A percentile compares a stretch with the other conserved stretches of the same genome.
Conservation (phyloP, 2,888 invertebrate genomes). For the Drosophila barbarae region DNA sequence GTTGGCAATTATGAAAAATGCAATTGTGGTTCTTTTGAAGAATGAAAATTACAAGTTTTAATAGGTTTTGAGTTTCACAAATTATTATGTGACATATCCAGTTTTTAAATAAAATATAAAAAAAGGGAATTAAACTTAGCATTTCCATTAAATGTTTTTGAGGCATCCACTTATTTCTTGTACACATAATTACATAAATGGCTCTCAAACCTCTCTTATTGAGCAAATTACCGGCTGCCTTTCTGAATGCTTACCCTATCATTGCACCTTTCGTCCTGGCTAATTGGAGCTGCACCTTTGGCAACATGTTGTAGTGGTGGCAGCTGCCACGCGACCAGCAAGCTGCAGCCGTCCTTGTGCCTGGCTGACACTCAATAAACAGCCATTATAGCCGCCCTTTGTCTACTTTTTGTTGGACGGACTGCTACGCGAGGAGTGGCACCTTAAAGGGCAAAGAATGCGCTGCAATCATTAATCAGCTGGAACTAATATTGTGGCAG, state of each 20-base stretch:
- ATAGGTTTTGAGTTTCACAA: not conserved
- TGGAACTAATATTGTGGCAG: constrained; percentile 60
- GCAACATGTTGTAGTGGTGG: constrained; percentile 55
- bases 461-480: constrained; percentile 62
- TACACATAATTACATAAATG: constrained; percentile 30
- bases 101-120: not conserved
- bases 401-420: constrained; percentile 33
- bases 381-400: constrained; percentile 51
- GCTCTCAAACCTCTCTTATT: constrained; percentile 25
- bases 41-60: not conserved
- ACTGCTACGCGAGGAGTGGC: constrained; percentile 42
- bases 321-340: constrained; percentile 17
- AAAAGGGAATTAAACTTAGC: not conserved
- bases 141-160: not conserved
- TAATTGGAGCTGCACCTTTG: constrained; percentile 53
- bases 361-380: constrained; percentile 62
- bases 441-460: constrained; percentile 47
- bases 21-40: not conserved
- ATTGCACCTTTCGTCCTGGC: constrained; percentile 56
- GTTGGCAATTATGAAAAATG: not conserved
- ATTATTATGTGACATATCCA: too few species aligned
- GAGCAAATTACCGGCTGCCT: constrained; percentile 50
- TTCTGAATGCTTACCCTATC: constrained; percentile 33
- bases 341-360: constrained; percentile 42
- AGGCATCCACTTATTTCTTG: not conserved